Evolutionary conservation across 1,140 invertebrate species (phyloP).

Genomic region (Pristionchus pacificus): DNA sequence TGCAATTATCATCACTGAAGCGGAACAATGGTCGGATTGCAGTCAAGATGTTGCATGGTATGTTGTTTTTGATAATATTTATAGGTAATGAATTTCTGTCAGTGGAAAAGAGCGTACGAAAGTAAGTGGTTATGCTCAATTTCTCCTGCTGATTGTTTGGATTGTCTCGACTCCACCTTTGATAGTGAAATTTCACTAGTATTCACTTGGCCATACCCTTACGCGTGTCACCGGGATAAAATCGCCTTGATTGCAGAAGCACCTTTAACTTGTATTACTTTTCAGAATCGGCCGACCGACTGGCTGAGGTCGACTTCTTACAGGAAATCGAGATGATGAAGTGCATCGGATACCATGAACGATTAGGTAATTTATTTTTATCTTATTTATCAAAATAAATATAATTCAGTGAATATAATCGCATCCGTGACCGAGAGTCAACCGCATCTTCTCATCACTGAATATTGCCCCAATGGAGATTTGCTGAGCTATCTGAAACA

Average conservation of each 20-base stretch:
- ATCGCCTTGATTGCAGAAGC: too few species aligned
- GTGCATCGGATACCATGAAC: too few species aligned
- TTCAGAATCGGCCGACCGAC: not conserved
- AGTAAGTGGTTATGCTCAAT: conserved; percentile 29
- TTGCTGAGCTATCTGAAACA: conserved; percentile 46
- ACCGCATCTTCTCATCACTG: conserved; percentile 37
- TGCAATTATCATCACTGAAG: too few species aligned
- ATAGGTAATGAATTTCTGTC: too few species aligned
- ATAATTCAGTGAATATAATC: conserved; percentile 47
- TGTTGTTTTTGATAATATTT: too few species aligned
- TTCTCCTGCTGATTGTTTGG: too few species aligned
- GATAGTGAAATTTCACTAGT: too few species aligned
- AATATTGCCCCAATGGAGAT: conserved; percentile 44
- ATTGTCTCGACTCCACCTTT: too few species aligned
- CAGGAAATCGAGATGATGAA: conserved; percentile 50
- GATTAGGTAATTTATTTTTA: too few species aligned
- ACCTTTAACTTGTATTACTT: conserved; percentile 18
- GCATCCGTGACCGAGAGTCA: conserved; percentile 40
- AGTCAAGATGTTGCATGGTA: conserved; percentile 36
- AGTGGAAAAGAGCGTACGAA: too few species aligned
- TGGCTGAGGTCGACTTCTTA: not conserved
- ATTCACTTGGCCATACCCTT: too few species aligned
- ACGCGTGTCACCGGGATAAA: too few species aligned
- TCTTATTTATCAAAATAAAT: conserved; percentile 37
- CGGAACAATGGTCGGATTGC: conserved; percentile 34